A percentile compares a stretch with the other conserved stretches of the same genome.
Evolutionary conservation across 2,888 invertebrate species (phyloP).

Genomic region (Crocallis elinguaria): DNA sequence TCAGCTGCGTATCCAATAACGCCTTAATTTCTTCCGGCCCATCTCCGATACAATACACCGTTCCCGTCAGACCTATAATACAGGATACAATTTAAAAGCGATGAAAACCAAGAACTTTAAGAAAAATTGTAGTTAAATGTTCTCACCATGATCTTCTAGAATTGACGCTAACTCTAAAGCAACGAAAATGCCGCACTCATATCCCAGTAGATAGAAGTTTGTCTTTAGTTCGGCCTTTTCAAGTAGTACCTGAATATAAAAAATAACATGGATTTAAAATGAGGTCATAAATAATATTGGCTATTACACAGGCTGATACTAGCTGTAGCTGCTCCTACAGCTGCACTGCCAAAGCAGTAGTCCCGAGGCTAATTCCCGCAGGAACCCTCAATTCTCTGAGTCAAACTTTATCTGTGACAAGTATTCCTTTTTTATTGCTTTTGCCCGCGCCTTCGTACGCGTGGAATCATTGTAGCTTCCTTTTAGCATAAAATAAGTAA

Average conservation of each 20-base stretch:
- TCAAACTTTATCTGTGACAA: too few relatives aligned
- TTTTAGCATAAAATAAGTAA: too few relatives aligned
- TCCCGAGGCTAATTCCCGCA: too few relatives aligned
- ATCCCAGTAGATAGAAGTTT: constrained; percentile 55
- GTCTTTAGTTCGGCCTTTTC: constrained; percentile 41
- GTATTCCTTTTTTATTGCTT: too few relatives aligned
- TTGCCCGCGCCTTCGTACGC: too few relatives aligned
- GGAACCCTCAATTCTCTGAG: too few relatives aligned
- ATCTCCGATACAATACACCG: constrained; percentile 53
- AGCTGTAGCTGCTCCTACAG: too few relatives aligned
- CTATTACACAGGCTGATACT: too few relatives aligned
- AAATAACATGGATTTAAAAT: background rate
- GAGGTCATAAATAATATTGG: too few relatives aligned
- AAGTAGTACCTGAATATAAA: constrained; percentile 44
- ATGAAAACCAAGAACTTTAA: background rate
- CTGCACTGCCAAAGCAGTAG: too few relatives aligned
- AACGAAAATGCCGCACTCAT: constrained; percentile 51
- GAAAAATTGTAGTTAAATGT: background rate
- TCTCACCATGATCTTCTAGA: constrained; percentile 56
- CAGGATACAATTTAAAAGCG: too few relatives aligned
- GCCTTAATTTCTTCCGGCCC: constrained; percentile 46
- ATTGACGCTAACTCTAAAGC: constrained; percentile 57
- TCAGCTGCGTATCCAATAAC: constrained; percentile 39
- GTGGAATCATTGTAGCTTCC: too few relatives aligned
- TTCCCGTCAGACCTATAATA: constrained; percentile 50